Evolutionary conservation across 2,888 invertebrate genomes (phyloP).

Genomic region (Dryococelus australis): DNA sequence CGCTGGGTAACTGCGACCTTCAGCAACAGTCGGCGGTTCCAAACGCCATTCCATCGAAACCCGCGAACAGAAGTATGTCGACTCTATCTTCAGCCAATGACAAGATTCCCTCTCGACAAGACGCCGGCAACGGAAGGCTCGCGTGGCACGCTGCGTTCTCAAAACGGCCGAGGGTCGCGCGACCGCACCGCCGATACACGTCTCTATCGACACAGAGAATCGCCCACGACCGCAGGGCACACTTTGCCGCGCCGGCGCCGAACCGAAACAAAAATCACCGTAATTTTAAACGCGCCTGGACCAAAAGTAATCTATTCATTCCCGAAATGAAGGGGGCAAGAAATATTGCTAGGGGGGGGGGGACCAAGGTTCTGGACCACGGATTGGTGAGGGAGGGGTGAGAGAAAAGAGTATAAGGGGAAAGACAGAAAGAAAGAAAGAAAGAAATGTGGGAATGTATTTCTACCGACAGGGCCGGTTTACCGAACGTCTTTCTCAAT

Average conservation of each 20-base stretch:
- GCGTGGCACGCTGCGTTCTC: too few species aligned
- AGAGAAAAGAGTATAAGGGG: too few species aligned
- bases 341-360: neutral
- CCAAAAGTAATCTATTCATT: neutral
- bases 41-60: too few species aligned
- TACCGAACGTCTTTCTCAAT: neutral
- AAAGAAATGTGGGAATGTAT: neutral
- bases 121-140: too few species aligned
- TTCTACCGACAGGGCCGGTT: neutral
- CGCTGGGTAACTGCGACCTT: too few species aligned
- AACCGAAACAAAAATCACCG: conserved; percentile 6
- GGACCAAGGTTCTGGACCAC: neutral
- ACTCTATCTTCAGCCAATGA: too few species aligned
- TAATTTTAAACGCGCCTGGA: neutral
- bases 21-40: too few species aligned
- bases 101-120: too few species aligned
- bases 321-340: neutral
- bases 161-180: too few species aligned
- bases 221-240: neutral
- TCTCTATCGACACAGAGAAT: neutral
- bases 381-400: too few species aligned
- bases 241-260: neutral
- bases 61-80: too few species aligned
- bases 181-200: too few species aligned
- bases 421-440: neutral